Evolutionary conservation across 2,113 vertebrate genomes (phyloP), one percentile per base, ranked within the genome.

Genomic region (Natator depressus): DNA sequence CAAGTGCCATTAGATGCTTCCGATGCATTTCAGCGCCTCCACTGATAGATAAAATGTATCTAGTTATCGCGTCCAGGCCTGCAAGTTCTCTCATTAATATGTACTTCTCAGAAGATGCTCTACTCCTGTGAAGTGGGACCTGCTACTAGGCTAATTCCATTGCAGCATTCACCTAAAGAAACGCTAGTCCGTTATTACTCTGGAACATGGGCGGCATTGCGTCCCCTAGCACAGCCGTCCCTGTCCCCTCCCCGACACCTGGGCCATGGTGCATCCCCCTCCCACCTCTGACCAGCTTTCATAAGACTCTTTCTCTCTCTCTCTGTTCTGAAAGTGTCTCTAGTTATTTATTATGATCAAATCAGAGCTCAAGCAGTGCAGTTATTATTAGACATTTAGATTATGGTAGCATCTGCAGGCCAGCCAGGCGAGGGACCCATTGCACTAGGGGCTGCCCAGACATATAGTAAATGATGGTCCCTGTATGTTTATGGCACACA

Each of bases 41-140:
- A 94, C 82, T 96, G 98, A 97, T 95, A 57, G n/a, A 94, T 96
- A 94, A 85, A 84, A 95, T 7, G 3, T 13, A 85, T 80, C 91
- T 94, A 38, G 0, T n/a, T 85, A 20, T 1, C 2, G 55, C 11
- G 53, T 94, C 93, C 46, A 50, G 81, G 97, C 80, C 96, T 94
- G 96, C 94, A 97, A 90, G 95, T 93, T 92, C 88, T 96, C 97
- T 98, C 97, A 93, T 97, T 97, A 97, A 97, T 95, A 96, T 78
- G 84, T 80, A 65, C 94, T 96, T 93, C 59, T 49, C 47, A 75
- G 94, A 2, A 12, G 86, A 88, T 82, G 92, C 27, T 55, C 57
- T 42, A 38, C 0, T 0, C 8, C 0, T 1, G 80, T 47, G 50
- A 8, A 76, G 46, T 51, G 57, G 49, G 93, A 78, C 82, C 75